Evolutionary conservation across 1,140 invertebrate genomes (phyloP), one percentile per base, ranked within the genome.

Genomic region (Caenorhabditis tropicalis): DNA sequence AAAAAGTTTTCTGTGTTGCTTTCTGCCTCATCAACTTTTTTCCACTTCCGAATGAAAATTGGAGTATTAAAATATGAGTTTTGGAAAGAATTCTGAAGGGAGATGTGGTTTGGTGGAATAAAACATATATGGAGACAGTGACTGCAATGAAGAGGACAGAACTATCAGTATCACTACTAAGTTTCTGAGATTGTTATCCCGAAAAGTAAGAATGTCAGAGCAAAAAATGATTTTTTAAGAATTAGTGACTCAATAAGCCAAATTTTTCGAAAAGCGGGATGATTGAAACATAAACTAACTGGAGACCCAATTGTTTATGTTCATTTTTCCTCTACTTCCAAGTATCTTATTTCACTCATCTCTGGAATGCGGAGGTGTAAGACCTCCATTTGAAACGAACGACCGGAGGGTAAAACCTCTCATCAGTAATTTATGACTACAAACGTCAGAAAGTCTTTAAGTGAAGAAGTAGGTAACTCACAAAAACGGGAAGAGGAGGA

Each of bases 401-500:
- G 53, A 10, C 9, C 24, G 2, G 24, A 56, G 6, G 24, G 10
- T 9, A 2, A 12, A 56, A 27, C 24, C 10, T 21, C 12, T 65
- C 58, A 65, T 65, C 31, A 65, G 29, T 65, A 65, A 65, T 65
- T 65, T 36, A 65, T 65, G 29, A 36, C 53, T 33, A 65, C 9
- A 19, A 27, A 65, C 31, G 31, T 65, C 53, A 36, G 12, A 65
- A 36, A 65, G 4, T 21, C 4, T 10, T 19, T 65, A n/a, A 27
- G 24, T 15, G 5, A 36, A 33, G 24, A 65, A 56, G 4, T 56
- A n/a, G 24, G 53, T 56, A 56, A 19, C 53, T 56, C 53, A 56
- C 15, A n/a, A 51, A 27, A 56, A 56, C 21, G 53, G 15, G 15
- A 56, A 56, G 29, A 4, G 12, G 9, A 58, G 27, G n/a, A n/a